Evolutionary conservation across 2,113 vertebrate genomes (phyloP), one percentile per base, ranked within the genome.

Genomic region (Cricetomys ansorgei): DNA sequence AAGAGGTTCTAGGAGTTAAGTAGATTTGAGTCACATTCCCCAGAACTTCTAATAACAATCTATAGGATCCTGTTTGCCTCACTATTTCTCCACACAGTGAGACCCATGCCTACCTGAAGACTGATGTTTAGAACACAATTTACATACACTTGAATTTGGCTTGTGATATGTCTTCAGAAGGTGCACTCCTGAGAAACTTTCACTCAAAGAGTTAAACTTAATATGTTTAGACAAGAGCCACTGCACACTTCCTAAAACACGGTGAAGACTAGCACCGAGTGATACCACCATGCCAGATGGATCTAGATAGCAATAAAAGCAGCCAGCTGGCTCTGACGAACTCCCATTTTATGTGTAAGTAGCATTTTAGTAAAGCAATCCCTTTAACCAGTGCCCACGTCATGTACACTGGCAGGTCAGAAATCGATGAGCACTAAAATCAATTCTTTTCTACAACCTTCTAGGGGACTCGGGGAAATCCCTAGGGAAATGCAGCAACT

Each of bases 311-410:
- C 59, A 57, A 62, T 1, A 27, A 40, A 73, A 93, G 73, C 55
- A 79, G 53, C 59, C 53, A n/a, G 84, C 25, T 62, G 45, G 77
- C 57, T 13, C 25, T 4, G 0, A 57, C 6, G 69, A 7, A 29
- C 72, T 3, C 34, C 75, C 43, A 57, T n/a, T 72, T 45, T 19
- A 73, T 17, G 50, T 70, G 57, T 65, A 59, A 34, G 11, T 17
- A 86, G 94, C 70, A 70, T 53, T 85, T 43, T 57, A 69, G 57
- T 40, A 67, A 65, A 75, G 79, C 37, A 65, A 65, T 96, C 92
- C 93, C 86, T 59, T 53, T 67, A 55, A 19, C 64, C 16, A 67
- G 55, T 0, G 34, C 25, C 57, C 76, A 9, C 1, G 59, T n/a
- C 17, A 45, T 70, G 40, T 19, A 92, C 43, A 80, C 21, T 84